Base-by-base conservation (phyloP, 2,888 invertebrate species). In the Anticlea derivata region DNA sequence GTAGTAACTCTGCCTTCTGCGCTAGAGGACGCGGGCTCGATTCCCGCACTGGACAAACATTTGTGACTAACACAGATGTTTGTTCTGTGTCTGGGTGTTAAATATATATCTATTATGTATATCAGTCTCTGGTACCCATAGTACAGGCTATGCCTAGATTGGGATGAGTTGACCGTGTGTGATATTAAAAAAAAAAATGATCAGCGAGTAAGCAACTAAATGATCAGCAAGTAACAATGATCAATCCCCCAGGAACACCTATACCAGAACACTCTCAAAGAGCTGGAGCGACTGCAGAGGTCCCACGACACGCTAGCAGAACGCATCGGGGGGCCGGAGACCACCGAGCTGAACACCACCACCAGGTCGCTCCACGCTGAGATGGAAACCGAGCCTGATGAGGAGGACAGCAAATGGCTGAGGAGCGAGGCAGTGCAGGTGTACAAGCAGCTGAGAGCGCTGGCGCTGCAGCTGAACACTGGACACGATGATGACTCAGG, bases 361-460 rank as follows among this genome's bases (percentile, higher is more conserved):
- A 92, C 92, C 58, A 65, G 96, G 56, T 97, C 97, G 12, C 92
- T 98, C 51, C 96, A 96, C 75, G 96, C 96, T 61, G 98, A 98
- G 92, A 96, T 98, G 94, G 97, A 97, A 79, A 93, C 95, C 40
- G 95, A 95, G 53, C 93, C 93, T 1, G 92, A 91, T 34, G 86
- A 83, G 50, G 73, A 83, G 43, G 92, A 91, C n/a, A 91, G 93
- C 35, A 74, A 88, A 74, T 92, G 94, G 92, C 86, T 93, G 86
- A 79, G 93, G 63, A 90, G 91, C 35, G 94, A 95, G 65, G 94
- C 94, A 31, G 92, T 94, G 50, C 93, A 94, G 34, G 94, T 94
- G 11, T 95, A 94, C 72, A 94, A 95, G 66, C 94, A 96, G 77
- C 86, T 96, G 56, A 91, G 95, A 65, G 92, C 94, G 40, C 83